A percentile compares a stretch with the other conserved stretches of the same genome.
These are phyloP conservation scores for Megalops cyprinoides DNA, from an alignment of 2,797 vertebrate genomes.

Conservation along the genomic window DNA sequence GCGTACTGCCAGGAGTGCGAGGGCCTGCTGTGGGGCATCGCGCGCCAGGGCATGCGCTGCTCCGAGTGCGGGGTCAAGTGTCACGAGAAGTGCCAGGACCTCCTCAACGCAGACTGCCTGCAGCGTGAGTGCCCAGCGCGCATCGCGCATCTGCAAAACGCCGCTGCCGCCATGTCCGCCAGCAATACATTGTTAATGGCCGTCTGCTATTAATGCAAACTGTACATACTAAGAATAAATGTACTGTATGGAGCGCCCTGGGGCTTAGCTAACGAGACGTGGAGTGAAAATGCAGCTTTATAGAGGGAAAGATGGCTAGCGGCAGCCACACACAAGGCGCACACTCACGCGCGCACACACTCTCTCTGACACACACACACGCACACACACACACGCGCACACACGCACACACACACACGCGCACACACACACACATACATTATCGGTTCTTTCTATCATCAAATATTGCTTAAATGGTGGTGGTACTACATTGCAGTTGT, in stretches of 20 bases:
- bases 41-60: constrained; percentile 96
- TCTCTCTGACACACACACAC: not conserved
- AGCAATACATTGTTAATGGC: not conserved
- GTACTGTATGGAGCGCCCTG: not conserved
- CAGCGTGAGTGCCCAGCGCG: constrained; percentile 84
- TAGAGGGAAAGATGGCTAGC: not conserved
- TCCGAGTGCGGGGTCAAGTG: constrained; percentile 96
- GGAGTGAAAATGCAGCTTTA: not conserved
- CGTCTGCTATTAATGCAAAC: not conserved
- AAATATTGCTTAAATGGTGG: too few species aligned
- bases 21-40: constrained; percentile 96
- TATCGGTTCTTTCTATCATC: not conserved
- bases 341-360: too few species aligned
- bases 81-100: constrained; percentile 98
- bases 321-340: too few species aligned
- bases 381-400: not conserved
- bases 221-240: not conserved
- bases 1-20: constrained; percentile 98
- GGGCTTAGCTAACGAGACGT: not conserved
- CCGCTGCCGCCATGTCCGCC: not conserved
- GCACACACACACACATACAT: not conserved
- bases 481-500: too few species aligned
- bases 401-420: not conserved
- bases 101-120: constrained; percentile 96
- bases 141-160: not conserved